phyloP scores from a whole-genome alignment of 2,113 vertebrate genomes.

The Corythornis cristatus region DNA sequence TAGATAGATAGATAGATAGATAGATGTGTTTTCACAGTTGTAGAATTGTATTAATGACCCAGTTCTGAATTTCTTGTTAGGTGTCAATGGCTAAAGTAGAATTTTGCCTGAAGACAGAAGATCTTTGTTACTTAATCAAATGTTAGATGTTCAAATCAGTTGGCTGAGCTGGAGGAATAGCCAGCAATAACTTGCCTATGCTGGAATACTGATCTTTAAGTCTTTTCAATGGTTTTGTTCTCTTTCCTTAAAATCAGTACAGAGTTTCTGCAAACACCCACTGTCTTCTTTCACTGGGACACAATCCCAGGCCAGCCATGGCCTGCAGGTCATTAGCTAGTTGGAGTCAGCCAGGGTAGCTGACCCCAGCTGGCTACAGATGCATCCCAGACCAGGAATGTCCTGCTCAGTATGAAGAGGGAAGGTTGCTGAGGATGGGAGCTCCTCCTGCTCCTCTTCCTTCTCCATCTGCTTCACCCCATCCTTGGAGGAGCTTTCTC shows the following conservation, averaged over 20 bases:
- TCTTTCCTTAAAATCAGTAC: background rate
- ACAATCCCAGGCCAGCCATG: no score
- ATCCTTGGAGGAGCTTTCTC: no score
- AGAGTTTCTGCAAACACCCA: background rate
- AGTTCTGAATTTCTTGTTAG: background rate
- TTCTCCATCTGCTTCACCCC: no score
- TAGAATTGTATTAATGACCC: background rate
- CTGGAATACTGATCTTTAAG: background rate
- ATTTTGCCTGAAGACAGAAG: background rate
- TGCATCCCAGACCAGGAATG: no score
- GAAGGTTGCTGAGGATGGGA: no score
- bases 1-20: no score
- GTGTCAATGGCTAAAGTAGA: background rate
- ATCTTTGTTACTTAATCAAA: background rate
- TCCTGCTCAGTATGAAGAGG: no score
- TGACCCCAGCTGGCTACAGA: no score
- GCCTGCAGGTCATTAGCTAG: no score
- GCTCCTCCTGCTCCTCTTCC: no score
- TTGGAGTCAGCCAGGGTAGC: no score
- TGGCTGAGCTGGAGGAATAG: background rate
- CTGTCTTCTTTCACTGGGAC: background rate
- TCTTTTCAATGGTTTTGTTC: background rate
- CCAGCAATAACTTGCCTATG: background rate
- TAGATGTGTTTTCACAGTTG: background rate
- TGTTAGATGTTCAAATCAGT: background rate